These are phyloP conservation scores for Euphonia xanthogaster DNA, from an alignment of 2,797 vertebrate genomes.

Conservation along the genomic window DNA sequence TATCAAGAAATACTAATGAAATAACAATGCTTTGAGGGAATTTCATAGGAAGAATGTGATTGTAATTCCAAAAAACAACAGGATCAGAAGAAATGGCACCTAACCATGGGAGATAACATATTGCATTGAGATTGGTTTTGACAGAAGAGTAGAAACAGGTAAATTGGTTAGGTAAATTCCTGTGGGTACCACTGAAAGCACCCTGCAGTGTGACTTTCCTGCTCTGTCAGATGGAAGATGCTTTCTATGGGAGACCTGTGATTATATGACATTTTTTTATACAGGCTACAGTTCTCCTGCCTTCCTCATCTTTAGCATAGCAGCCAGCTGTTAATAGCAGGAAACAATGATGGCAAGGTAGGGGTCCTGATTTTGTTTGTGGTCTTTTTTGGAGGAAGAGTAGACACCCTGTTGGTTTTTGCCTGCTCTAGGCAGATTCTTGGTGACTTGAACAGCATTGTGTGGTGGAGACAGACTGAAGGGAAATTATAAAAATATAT, in stretches of 20 bases:
- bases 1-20: background rate
- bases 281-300: background rate
- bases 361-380: background rate
- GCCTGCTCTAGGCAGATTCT: background rate
- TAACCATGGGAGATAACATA: background rate
- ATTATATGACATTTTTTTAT: background rate
- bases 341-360: fast-evolving
- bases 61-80: background rate
- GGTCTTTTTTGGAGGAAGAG: background rate
- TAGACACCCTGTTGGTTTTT: background rate
- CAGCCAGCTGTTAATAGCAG: background rate
- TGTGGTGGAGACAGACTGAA: background rate
- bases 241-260: background rate
- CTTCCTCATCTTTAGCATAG: background rate
- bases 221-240: background rate
- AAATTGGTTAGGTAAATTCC: background rate
- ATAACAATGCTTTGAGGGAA: background rate
- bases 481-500: background rate
- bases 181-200: background rate
- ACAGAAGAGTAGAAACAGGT: background rate
- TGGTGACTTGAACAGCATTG: background rate
- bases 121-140: background rate
- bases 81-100: background rate
- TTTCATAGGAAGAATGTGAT: background rate
- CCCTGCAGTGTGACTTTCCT: background rate